Conservation (phyloP, 2,888 invertebrate species). For the Athalia cordata region DNA sequence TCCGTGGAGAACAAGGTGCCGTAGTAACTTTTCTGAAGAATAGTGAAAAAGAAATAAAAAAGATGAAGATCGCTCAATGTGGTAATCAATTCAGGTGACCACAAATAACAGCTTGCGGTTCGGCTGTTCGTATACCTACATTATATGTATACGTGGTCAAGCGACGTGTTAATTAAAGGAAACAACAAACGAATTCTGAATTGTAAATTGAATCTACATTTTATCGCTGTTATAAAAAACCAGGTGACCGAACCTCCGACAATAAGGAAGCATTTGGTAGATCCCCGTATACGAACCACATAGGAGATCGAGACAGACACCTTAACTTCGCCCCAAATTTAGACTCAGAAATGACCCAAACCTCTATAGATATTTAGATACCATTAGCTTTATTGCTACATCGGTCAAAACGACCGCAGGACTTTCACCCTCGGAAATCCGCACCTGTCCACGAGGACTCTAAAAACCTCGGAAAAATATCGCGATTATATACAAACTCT, state of each 20-base stretch:
- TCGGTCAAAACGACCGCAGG: constrained; percentile 30
- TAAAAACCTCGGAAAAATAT: too few relatives aligned
- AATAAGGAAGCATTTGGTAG: background rate
- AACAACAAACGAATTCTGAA: constrained; percentile 2
- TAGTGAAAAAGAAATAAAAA: too few relatives aligned
- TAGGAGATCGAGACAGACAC: background rate
- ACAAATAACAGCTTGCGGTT: background rate
- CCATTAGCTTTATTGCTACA: constrained; percentile 39
- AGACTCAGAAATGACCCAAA: background rate
- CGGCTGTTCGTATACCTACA: too few relatives aligned
- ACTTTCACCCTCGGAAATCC: constrained; percentile 9
- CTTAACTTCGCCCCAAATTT: constrained; percentile 2
- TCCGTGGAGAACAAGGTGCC: too few relatives aligned
- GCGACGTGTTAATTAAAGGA: constrained; percentile 36
- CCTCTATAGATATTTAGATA: constrained; percentile 31
- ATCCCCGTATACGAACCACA: constrained; percentile 10
- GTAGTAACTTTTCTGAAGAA: too few relatives aligned
- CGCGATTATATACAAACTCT: too few relatives aligned
- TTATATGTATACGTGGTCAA: background rate
- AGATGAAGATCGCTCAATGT: too few relatives aligned
- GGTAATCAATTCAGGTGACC: background rate
- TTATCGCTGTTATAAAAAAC: constrained; percentile 23
- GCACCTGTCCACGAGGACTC: constrained; percentile 10
- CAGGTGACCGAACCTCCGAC: constrained; percentile 27
- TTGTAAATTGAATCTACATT: constrained; percentile 31